A percentile compares a stretch with the other conserved stretches of the same genome.
These are phyloP conservation scores for Pedicia rivosa DNA, from an alignment of 2,888 invertebrate species.

Conservation along the genomic window DNA sequence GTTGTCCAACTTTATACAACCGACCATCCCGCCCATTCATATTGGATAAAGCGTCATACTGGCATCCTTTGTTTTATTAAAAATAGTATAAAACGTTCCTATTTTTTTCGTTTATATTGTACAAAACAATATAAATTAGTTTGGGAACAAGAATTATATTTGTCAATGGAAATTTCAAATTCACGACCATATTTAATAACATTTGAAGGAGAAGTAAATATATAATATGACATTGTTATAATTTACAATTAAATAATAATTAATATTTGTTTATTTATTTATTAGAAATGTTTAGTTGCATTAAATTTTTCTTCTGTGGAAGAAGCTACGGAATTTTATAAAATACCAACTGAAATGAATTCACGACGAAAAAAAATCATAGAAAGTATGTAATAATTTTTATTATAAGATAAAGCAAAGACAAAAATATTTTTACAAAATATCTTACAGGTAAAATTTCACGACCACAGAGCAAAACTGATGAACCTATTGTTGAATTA, in stretches of 20 bases:
- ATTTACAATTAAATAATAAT: neutral
- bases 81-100: conserved; percentile 78
- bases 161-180: conserved; percentile 69
- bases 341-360: conserved; percentile 58
- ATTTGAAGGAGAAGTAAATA: conserved; percentile 78
- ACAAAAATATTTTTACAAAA: too few relatives aligned
- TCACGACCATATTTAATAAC: conserved; percentile 72
- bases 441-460: too few relatives aligned
- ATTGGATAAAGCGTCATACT: conserved; percentile 75
- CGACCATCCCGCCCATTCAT: conserved; percentile 61
- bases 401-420: too few relatives aligned
- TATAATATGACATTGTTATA: neutral
- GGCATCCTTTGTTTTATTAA: conserved; percentile 85
- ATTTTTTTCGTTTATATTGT: conserved; percentile 81
- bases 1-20: conserved; percentile 79
- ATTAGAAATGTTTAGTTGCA: conserved; percentile 69
- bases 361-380: too few relatives aligned
- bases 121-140: conserved; percentile 55
- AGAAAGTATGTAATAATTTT: too few relatives aligned
- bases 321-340: conserved; percentile 64
- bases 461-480: neutral
- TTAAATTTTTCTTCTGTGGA: conserved; percentile 87
- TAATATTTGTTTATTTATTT: neutral
- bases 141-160: conserved; percentile 94
- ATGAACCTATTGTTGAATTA: too few relatives aligned